phyloP scores from a whole-genome alignment of 2,888 invertebrate species.

The Cheilosia pagana region DNA sequence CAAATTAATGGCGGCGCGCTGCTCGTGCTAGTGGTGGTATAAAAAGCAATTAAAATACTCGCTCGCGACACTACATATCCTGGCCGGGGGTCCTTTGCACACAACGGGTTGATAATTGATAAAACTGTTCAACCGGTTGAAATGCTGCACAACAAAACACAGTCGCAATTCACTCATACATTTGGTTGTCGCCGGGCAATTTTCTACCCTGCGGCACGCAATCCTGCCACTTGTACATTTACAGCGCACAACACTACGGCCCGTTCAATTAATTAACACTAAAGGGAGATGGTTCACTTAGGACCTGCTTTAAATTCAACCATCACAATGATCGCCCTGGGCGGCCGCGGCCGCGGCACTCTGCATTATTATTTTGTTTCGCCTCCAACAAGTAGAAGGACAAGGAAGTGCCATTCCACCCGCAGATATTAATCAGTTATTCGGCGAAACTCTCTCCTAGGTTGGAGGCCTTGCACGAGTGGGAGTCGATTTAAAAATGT shows the following conservation, averaged over 20 bases:
- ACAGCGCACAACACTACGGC: not conserved
- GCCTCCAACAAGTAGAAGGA: not conserved
- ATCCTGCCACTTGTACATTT: too few species aligned
- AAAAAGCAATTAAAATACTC: slow-evolving; percentile 69
- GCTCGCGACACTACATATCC: slow-evolving; percentile 46
- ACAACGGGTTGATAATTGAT: slow-evolving; percentile 52
- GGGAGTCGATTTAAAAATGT: slow-evolving; percentile 15
- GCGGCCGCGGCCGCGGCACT: too few species aligned
- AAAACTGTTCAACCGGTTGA: slow-evolving; percentile 51
- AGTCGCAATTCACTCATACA: slow-evolving; percentile 8
- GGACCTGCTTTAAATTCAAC: slow-evolving; percentile 27
- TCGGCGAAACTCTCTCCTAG: slow-evolving; percentile 24
- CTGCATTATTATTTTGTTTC: slow-evolving; percentile 47
- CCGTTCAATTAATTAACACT: slow-evolving; percentile 64
- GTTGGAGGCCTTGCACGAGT: not conserved
- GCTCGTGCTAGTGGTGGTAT: slow-evolving; percentile 7
- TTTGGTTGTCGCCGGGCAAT: slow-evolving; percentile 23
- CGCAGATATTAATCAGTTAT: slow-evolving; percentile 63
- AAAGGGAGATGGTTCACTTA: slow-evolving; percentile 41
- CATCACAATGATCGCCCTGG: slow-evolving; percentile 41
- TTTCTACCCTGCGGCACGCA: slow-evolving; percentile 20
- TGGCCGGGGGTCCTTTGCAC: slow-evolving; percentile 4
- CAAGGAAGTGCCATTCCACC: not conserved
- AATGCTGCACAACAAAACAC: slow-evolving; percentile 23
- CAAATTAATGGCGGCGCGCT: slow-evolving; percentile 50